Evolutionary conservation across 2,797 vertebrate genomes (phyloP), one percentile per base, ranked within the genome.

Genomic region (Lates japonicus): DNA sequence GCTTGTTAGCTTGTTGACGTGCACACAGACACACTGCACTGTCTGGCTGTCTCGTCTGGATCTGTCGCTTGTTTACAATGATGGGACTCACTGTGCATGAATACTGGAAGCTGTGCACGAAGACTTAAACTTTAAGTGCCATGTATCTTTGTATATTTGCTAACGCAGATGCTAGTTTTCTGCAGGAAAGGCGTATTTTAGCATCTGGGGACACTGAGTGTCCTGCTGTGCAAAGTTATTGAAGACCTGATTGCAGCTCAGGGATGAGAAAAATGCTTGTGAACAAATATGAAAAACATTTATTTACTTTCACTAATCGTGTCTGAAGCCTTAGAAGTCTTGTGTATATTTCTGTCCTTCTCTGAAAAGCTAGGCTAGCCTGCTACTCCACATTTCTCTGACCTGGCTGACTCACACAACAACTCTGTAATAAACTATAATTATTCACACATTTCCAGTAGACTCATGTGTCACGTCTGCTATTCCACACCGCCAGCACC

Each of bases 1-100:
- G 88, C 82, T 42, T 52, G 83, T 35, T 88, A 81, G 81, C 90
- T 70, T 74, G 83, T 83, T 75, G 83, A 87, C 70, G 73, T 82
- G 62, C 81, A 74, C 69, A 55, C 74, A 72, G 22, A 74, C 67
- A 46, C 70, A 35, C 49, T 44, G 63, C 39, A 33, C 60, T 65
- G 78, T 82, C 62, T 76, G 62, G 51, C 12, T 82, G 81, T 71
- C 39, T 75, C 46, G 66, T 71, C 64, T 55, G 73, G 11, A 76
- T 12, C 65, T 25, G 55, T 60, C 2, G 49, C 76, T 81, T 90
- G 88, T 88, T 91, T 76, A 85, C 78, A 84, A 3, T 41, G 46
- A 55, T 13, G n/a, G 11, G 33, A 54, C 69, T 68, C 49, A 1
- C 0, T 22, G 0, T 55, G 76, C 52, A 35, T 22, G 25, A 10